Percentiles rank a stretch among this genome's conserved stretches.
Conservation (phyloP, 2,888 invertebrate genomes). For the Polydesmus complanatus region DNA sequence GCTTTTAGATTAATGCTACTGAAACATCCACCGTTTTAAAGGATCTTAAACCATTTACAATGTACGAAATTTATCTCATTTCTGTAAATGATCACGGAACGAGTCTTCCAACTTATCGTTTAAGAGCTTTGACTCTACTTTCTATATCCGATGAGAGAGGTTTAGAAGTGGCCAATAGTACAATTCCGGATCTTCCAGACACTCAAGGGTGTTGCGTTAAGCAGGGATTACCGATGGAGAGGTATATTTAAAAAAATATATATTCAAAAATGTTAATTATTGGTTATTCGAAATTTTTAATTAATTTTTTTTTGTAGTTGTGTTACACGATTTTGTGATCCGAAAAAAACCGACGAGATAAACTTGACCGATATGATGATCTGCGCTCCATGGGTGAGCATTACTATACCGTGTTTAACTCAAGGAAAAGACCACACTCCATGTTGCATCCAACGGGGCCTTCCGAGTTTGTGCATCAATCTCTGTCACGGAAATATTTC, state of each 20-base stretch:
- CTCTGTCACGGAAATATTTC: conserved; percentile 66
- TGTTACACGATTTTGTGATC: conserved; percentile 64
- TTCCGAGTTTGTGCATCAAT: conserved; percentile 58
- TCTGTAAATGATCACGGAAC: conserved; percentile 59
- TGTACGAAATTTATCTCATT: conserved; percentile 64
- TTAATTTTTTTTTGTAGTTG: conserved; percentile 35
- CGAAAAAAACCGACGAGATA: conserved; percentile 40
- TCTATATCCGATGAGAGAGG: conserved; percentile 32
- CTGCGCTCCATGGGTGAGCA: conserved; percentile 73
- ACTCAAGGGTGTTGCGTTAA: conserved; percentile 55
- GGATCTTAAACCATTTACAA: conserved; percentile 57
- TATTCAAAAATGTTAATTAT: background rate
- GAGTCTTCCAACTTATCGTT: conserved; percentile 57
- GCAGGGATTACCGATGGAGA: conserved; percentile 56
- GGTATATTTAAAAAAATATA: conserved; percentile 27
- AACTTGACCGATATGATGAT: conserved; percentile 73
- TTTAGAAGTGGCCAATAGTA: conserved; percentile 30
- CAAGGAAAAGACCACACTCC: conserved; percentile 68
- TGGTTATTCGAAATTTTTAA: background rate
- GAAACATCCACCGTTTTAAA: conserved; percentile 41
- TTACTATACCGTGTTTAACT: conserved; percentile 62
- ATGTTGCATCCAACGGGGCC: conserved; percentile 58
- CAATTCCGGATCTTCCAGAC: conserved; percentile 56
- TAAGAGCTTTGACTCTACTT: conserved; percentile 56
- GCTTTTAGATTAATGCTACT: conserved; percentile 10